Evolutionary conservation across 2,888 invertebrate species (phyloP), one percentile per base, ranked within the genome.

Genomic region (Leuctra nigra): DNA sequence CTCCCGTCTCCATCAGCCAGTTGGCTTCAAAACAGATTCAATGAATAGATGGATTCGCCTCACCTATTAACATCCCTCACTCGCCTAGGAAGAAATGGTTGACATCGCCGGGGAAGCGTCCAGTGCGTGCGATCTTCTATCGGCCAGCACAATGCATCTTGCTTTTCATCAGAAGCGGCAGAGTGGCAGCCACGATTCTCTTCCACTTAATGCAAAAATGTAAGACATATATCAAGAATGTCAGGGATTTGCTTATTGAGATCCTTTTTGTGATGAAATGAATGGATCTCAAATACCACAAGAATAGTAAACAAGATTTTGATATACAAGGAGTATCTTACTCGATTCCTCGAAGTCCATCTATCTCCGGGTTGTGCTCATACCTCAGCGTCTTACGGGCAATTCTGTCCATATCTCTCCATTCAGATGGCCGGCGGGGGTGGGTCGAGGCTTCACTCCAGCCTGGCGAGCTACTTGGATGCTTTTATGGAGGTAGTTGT

Each of bases 401-500:
- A 20, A 56, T 53, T 59, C 57, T 54, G 55, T 55, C 54, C 53
- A 55, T 55, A 59, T 59, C 54, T 50, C 50, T 35, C 20, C 33
- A 48, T 48, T 29, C 48, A 54, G 25, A n/a, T 22, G 29, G 35
- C 16, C 22, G 35, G 23, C 23, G 50, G 41, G 25, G 22, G 38
- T 14, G 23, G 47, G 55, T 18, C 39, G 39, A 39, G 48, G n/a
- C n/a, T n/a, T n/a, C n/a, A n/a, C n/a, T n/a, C n/a, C n/a, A n/a
- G n/a, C n/a, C n/a, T n/a, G n/a, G 57, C 38, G 48, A 54, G 23
- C 44, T 16, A 11, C 57, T 54, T 38, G 41, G 41, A 55, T 47
- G 53, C 60, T 60, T 58, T 59, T 57, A 54, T 54, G 56, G 55
- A 53, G 57, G 54, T 55, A 56, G 61, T 61, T 61, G 56, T 59